phyloP scores from a whole-genome alignment of 2,888 invertebrate species.

The Pemphredon lugubris region DNA sequence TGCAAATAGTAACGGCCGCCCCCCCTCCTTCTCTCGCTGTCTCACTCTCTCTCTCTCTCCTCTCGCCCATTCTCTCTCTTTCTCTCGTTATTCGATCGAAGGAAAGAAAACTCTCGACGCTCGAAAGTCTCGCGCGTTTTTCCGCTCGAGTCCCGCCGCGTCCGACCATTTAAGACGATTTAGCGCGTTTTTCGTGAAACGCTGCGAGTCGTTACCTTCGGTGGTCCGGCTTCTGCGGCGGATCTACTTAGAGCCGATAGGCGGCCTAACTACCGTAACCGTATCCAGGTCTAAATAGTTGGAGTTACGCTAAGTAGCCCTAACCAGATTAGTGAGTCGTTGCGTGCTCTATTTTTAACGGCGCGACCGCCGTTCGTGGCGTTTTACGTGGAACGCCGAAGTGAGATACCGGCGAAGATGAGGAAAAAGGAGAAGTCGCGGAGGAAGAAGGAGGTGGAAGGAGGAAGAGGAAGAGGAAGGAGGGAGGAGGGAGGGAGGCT shows the following conservation, averaged over 20 bases:
- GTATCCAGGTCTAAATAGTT: slow-evolving; percentile 80
- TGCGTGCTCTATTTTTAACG: slow-evolving; percentile 81
- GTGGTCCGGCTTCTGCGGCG: slow-evolving; percentile 23
- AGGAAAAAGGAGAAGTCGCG: slow-evolving; percentile 30
- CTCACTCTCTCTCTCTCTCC: background rate
- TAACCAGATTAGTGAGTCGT: slow-evolving; percentile 81
- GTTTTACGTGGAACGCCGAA: slow-evolving; percentile 54
- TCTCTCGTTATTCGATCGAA: background rate
- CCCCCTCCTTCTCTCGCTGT: background rate
- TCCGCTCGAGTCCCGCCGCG: slow-evolving; percentile 22
- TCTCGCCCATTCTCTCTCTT: background rate
- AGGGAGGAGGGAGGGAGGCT: slow-evolving; percentile 8
- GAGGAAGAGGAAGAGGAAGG: slow-evolving; percentile 19
- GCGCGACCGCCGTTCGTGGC: slow-evolving; percentile 58
- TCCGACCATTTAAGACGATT: slow-evolving; percentile 75
- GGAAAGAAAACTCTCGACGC: background rate
- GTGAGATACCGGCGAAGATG: slow-evolving; percentile 22
- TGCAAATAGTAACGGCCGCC: background rate
- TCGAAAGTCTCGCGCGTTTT: slow-evolving; percentile 37
- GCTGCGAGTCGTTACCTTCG: background rate
- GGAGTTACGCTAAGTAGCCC: slow-evolving; percentile 80
- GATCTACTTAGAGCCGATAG: slow-evolving; percentile 63
- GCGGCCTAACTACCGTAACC: slow-evolving; percentile 68
- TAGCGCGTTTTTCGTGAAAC: slow-evolving; percentile 78
- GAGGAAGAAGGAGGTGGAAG: slow-evolving; percentile 33